These are phyloP conservation scores for Rhea pennata DNA, from an alignment of 2,113 vertebrate species.

Conservation along the genomic window DNA sequence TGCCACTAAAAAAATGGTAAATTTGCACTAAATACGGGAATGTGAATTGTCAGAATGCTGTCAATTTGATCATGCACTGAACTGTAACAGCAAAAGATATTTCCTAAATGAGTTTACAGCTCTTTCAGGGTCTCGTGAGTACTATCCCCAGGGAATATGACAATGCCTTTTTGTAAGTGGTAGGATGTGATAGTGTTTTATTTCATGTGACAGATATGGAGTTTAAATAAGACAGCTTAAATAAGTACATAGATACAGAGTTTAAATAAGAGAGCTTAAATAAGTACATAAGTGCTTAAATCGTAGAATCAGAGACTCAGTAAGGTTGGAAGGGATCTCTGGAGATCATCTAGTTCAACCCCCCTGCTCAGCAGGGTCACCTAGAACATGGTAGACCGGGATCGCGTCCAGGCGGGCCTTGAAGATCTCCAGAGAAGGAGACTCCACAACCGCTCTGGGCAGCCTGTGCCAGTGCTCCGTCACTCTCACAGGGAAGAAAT, in stretches of 20 bases:
- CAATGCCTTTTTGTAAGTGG: not conserved
- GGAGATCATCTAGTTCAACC: no score
- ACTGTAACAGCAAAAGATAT: not conserved
- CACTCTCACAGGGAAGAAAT: no score
- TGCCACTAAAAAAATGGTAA: not conserved
- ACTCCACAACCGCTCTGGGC: no score
- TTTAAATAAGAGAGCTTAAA: no score
- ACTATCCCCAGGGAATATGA: not conserved
- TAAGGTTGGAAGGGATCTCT: no score
- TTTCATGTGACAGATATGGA: not conserved
- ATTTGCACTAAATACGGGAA: not conserved
- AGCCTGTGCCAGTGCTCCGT: no score
- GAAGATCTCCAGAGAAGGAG: no score
- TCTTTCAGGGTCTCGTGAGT: not conserved
- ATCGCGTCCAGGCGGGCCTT: no score
- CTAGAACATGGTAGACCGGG: no score
- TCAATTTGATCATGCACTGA: not conserved
- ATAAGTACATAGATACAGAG: not conserved
- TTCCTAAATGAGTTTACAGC: not conserved
- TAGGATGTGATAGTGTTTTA: not conserved
- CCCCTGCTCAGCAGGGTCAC: no score
- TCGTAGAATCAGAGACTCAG: no score
- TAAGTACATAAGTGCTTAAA: not conserved
- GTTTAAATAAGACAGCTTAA: not conserved
- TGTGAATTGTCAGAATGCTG: not conserved